These are phyloP conservation scores for Heptranchias perlo DNA, from an alignment of 2,113 vertebrate genomes.

Conservation along the genomic window DNA sequence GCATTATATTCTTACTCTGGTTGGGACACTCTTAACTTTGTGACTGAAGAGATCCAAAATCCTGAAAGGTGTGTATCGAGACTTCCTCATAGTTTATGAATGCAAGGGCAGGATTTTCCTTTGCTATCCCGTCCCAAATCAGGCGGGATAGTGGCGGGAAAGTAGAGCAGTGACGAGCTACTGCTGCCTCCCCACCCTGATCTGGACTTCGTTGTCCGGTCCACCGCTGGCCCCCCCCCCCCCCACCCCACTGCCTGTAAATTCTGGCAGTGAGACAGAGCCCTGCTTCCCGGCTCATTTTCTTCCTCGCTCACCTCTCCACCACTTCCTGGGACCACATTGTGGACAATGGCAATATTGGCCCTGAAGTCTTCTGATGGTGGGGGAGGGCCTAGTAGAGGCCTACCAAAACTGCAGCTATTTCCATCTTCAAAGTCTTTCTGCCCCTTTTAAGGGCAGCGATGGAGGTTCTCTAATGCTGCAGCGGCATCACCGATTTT, in stretches of 20 bases:
- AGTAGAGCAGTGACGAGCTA: neutral
- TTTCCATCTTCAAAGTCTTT: too few species aligned
- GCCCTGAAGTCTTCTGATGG: too few species aligned
- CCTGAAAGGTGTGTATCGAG: slow-evolving; percentile 58
- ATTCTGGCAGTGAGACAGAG: neutral
- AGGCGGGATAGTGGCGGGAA: neutral
- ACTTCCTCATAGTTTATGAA: neutral
- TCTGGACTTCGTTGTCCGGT: neutral
- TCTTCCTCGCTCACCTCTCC: neutral
- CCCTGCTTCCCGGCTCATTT: neutral
- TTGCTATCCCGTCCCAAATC: neutral
- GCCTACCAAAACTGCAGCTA: too few species aligned
- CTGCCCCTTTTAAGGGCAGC: too few species aligned
- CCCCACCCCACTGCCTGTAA: neutral
- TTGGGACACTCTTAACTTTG: slow-evolving; percentile 73
- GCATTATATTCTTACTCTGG: slow-evolving; percentile 72
- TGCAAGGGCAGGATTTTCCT: neutral
- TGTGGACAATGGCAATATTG: too few species aligned
- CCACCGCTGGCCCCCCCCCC: neutral
- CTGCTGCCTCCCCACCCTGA: neutral
- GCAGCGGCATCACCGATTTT: too few species aligned
- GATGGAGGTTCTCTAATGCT: too few species aligned
- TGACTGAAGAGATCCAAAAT: slow-evolving; percentile 72
- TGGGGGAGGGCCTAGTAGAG: too few species aligned
- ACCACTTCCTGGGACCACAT: neutral